Percentiles rank a stretch among this genome's conserved stretches.
These are phyloP conservation scores for Lordiphosa stackelbergi DNA, from an alignment of 1,140 invertebrate genomes.

Conservation along the genomic window DNA sequence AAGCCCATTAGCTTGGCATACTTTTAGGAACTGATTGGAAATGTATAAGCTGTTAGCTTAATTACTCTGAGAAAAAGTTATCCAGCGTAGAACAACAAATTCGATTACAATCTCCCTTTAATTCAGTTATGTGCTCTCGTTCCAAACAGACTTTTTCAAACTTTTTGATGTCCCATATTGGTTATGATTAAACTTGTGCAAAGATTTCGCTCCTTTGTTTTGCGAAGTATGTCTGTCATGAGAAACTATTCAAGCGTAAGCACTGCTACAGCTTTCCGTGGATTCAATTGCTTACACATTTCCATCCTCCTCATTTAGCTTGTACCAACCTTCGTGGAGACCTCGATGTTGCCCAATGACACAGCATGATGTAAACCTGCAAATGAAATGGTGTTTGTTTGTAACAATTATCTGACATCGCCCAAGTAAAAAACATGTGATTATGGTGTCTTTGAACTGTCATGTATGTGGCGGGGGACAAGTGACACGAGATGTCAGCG, in stretches of 20 bases:
- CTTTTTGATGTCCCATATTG: too few species aligned
- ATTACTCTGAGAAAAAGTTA: too few species aligned
- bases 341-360: conserved; percentile 77
- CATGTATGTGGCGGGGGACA: conserved; percentile 29
- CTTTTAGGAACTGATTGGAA: not conserved
- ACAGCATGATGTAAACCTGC: conserved; percentile 77
- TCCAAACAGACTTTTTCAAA: too few species aligned
- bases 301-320: not conserved
- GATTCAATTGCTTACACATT: conserved; percentile 4
- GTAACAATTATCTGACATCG: conserved; percentile 17
- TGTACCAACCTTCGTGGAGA: conserved; percentile 76
- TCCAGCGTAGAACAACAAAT: too few species aligned
- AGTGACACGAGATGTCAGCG: conserved; percentile 12
- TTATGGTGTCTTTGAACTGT: conserved; percentile 44
- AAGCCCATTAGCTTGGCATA: not conserved
- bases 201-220: not conserved
- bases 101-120: too few species aligned
- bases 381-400: conserved; percentile 44
- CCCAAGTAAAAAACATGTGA: conserved; percentile 27
- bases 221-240: not conserved
- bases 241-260: conserved; percentile 14
- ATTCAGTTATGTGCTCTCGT: too few species aligned
- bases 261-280: not conserved
- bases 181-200: not conserved
- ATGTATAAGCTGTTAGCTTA: not conserved